Evolutionary conservation across 2,797 vertebrate genomes (phyloP).

Genomic region (Gallirallus australis): DNA sequence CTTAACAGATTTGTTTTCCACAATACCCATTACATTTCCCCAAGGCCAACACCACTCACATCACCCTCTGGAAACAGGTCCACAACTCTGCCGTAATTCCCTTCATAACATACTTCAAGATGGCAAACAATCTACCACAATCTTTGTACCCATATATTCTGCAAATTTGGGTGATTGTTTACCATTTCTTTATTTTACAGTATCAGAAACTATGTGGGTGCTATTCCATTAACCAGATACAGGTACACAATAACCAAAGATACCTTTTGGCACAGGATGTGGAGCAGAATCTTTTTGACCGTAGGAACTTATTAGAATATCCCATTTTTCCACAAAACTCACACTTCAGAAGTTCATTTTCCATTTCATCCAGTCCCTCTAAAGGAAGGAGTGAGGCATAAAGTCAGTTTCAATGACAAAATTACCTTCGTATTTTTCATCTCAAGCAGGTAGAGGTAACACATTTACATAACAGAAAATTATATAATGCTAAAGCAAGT

Average conservation of each 20-base stretch:
- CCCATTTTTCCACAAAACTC: conserved; percentile 97
- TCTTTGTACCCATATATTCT: neutral
- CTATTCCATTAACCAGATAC: neutral
- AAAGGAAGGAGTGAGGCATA: conserved; percentile 46
- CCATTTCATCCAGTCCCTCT: conserved; percentile 87
- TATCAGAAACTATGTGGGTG: neutral
- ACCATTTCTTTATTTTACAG: neutral
- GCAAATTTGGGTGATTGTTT: neutral
- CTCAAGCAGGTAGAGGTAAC: neutral
- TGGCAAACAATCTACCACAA: neutral
- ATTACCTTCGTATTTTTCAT: neutral
- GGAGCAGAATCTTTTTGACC: conserved; percentile 97
- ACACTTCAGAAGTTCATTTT: conserved; percentile 91
- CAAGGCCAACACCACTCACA: neutral
- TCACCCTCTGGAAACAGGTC: neutral
- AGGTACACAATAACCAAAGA: conserved; percentile 1
- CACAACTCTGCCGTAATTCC: neutral
- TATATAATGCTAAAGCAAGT: neutral
- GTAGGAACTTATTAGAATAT: conserved; percentile 91
- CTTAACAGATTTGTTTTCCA: neutral
- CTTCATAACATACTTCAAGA: neutral
- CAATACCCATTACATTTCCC: neutral
- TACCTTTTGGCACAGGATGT: conserved; percentile 96
- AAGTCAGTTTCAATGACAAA: neutral
- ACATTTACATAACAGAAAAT: neutral